Conservation (phyloP, 2,797 vertebrate species). For the Mormyrus proboscirostris region DNA sequence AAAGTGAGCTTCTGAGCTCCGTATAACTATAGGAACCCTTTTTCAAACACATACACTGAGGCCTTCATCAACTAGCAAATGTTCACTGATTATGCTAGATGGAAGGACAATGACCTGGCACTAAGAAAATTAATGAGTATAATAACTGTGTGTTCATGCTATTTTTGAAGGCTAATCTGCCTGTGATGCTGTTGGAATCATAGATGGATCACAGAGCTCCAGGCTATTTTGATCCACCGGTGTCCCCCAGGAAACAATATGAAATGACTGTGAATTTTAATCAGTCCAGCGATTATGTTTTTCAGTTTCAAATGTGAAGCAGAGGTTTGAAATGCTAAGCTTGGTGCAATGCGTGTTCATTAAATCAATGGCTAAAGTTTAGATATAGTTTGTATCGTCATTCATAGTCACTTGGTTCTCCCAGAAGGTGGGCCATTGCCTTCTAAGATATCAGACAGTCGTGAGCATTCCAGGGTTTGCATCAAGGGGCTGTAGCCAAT, state of each 20-base stretch:
- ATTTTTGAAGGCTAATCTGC: neutral
- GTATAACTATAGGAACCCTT: neutral
- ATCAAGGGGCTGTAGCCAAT: neutral
- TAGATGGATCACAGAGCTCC: neutral
- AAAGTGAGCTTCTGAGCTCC: neutral
- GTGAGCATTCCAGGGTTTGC: neutral
- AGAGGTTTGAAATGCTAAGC: neutral
- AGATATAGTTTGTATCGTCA: neutral
- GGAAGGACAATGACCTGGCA: neutral
- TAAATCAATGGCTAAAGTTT: neutral
- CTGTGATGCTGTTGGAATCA: neutral
- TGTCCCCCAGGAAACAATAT: neutral
- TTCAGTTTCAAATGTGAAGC: neutral
- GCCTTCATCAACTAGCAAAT: neutral
- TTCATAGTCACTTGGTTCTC: neutral
- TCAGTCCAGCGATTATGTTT: neutral
- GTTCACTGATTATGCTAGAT: neutral
- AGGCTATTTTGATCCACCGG: neutral
- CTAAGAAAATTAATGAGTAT: neutral
- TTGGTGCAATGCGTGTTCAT: neutral
- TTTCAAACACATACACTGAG: neutral
- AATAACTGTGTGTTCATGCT: neutral
- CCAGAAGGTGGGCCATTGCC: neutral
- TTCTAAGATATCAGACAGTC: neutral
- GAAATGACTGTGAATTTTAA: neutral